phyloP scores from a whole-genome alignment of 2,113 vertebrate genomes.

The Amblyopsis rosae region DNA sequence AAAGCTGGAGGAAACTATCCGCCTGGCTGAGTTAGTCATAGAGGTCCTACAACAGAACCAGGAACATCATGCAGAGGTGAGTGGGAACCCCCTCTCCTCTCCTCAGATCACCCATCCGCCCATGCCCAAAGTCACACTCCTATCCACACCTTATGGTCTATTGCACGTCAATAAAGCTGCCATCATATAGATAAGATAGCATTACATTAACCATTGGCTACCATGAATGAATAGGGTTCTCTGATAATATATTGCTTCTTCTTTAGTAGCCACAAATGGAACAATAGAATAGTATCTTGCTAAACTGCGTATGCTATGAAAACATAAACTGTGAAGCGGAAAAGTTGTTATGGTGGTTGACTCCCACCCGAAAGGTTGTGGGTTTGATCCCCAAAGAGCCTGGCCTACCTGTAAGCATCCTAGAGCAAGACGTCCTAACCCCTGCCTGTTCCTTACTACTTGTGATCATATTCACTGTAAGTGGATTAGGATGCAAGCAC shows the following conservation, averaged over 20 bases:
- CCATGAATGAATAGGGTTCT: conserved; percentile 7
- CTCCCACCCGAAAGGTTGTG: no score
- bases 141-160: not conserved
- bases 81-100: conserved; percentile 62
- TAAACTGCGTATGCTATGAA: conserved; percentile 1
- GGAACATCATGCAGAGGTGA: conserved; percentile 99
- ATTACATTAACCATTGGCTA: conserved; percentile 23
- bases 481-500: no score
- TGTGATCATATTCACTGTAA: no score
- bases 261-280: not conserved
- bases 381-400: no score
- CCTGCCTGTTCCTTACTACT: no score
- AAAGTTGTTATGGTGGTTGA: not conserved
- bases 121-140: conserved; percentile 13
- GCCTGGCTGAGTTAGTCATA: conserved; percentile 97
- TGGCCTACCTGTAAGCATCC: no score
- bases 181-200: no score
- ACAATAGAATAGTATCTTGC: not conserved
- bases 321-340: conserved; percentile 10
- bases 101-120: conserved; percentile 43
- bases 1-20: conserved; percentile 99
- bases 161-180: no score
- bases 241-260: not conserved
- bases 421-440: no score
- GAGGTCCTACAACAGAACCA: conserved; percentile 99